Base-by-base conservation (phyloP, 2,888 invertebrate genomes). In the Antitype chi region DNA sequence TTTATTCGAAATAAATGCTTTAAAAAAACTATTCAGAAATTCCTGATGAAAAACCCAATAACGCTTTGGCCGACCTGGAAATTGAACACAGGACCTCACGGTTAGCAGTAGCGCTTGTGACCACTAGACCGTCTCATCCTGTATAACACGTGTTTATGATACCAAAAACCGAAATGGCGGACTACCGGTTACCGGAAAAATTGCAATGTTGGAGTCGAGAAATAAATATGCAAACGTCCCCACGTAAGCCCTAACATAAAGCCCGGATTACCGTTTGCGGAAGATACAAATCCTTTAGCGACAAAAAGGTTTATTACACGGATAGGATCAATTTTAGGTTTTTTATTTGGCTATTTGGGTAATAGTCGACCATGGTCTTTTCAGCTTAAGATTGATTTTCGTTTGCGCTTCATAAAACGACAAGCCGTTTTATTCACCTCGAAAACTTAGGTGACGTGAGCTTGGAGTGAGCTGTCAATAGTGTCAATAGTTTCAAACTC, bases 291-390 rank as follows among this genome's bases (percentile, higher is more conserved):
- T 47, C 23, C 43, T 20, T 28, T 28, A 15, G 28, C 52, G 28
- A 60, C 20, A 62, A 76, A 76, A 75, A 53, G 60, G 52, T 63
- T 62, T 63, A 47, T 47, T 47, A n/a, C 15, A 43, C 20, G 28
- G 52, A 43, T 28, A 60, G n/a, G 38, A 74, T 60, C 49, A 57
- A 49, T 38, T 57, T 38, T 11, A 47, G 66, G 3, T 11, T 53
- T 49, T 49, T 68, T 13, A 32, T 67, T 38, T 15, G n/a, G 32
- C 6, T 23, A 23, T 17, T 25, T 59, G 3, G 25, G 17, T 20
- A 28, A 15, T 38, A 15, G 13, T 57, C 7, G 4, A 25, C 4
- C 8, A 17, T 28, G 25, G 2, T 8, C 3, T 28, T 17, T 4
- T n/a, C 3, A n/a, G 0, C 53, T 4, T 55, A 55, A n/a, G 55